phyloP scores from a whole-genome alignment of 2,888 invertebrate species.

The Craniophora ligustri region DNA sequence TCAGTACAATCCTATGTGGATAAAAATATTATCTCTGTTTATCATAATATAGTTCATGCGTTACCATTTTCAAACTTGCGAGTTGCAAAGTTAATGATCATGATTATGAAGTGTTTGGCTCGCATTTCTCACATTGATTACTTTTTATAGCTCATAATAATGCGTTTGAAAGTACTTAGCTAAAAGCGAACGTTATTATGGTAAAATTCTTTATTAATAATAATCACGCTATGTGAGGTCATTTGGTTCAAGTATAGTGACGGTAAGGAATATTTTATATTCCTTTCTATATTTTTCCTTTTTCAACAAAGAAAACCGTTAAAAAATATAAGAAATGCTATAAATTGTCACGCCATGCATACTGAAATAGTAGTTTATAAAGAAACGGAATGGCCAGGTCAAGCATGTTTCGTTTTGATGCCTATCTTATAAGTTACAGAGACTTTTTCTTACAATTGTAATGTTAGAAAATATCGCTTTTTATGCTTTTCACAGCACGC shows the following conservation, averaged over 20 bases:
- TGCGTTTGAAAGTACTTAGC: conserved; percentile 23
- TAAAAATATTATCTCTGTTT: too few species aligned
- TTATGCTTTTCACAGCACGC: background rate
- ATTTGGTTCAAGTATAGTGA: conserved; percentile 47
- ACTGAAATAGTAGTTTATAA: conserved; percentile 55
- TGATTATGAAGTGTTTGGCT: conserved; percentile 10
- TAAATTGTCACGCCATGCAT: conserved; percentile 65
- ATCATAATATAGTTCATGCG: background rate
- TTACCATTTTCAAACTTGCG: too few species aligned
- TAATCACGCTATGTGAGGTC: conserved; percentile 60
- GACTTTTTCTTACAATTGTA: conserved; percentile 26
- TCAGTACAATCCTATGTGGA: too few species aligned
- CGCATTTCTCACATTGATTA: conserved; percentile 17
- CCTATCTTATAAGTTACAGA: conserved; percentile 32
- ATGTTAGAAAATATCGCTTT: background rate
- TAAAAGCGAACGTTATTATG: conserved; percentile 14
- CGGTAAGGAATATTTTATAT: conserved; percentile 15
- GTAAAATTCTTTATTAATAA: conserved; percentile 38
- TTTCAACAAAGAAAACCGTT: conserved; percentile 54
- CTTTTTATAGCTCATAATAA: conserved; percentile 29
- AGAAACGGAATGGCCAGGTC: conserved; percentile 43
- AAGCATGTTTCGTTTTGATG: conserved; percentile 39
- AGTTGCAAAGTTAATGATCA: conserved; percentile 5
- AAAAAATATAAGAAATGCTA: conserved; percentile 57
- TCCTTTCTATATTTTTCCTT: conserved; percentile 43